Evolutionary conservation across 2,113 vertebrate species (phyloP), one percentile per base, ranked within the genome.

Genomic region (Dasyprocta punctata): DNA sequence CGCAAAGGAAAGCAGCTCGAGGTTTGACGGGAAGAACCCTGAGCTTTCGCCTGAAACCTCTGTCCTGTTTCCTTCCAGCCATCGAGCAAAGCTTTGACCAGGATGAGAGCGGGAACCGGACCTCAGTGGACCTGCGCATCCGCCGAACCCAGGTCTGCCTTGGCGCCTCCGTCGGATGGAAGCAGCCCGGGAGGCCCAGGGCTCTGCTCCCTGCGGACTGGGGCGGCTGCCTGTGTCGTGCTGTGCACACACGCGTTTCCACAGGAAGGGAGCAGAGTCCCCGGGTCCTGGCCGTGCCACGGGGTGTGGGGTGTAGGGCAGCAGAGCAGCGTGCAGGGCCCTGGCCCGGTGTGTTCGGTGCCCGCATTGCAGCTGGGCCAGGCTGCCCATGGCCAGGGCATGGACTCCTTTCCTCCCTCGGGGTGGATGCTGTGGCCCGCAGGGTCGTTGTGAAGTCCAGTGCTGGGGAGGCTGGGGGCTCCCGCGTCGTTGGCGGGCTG

Each of bases 131-230:
- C 95, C 98, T 99, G 71, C 99, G 99, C 96, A 99, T 99, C 97
- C 99, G 99, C n/a, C 99, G 99, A 98, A 99, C 99, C 56, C 99
- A 99, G 99, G 99, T 99, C 86, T 86, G 98, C 12, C 61, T 36
- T 38, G 16, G 17, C 17, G 10, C 49, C 87, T 41, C 13, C 38
- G 0, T 30, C 9, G 5, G 77, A 19, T 5, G 7, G 30, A 9
- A 20, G 77, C 20, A 30, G 19, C 16, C 3, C 3, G 44, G 28
- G 41, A 7, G 41, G 30, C 1, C 17, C 1, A 3, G 77, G 16
- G 44, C 47, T 33, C 26, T 9, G 13, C 44, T 30, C 8, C 44
- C 75, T 75, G 22, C 73, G 2, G 24, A 28, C 24, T 24, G 11
- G 24, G 73, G 26, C 0, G 41, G 41, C 73, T 47, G 7, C 44